Conservation (phyloP, 2,113 vertebrate species). For the Setophaga kirtlandii region DNA sequence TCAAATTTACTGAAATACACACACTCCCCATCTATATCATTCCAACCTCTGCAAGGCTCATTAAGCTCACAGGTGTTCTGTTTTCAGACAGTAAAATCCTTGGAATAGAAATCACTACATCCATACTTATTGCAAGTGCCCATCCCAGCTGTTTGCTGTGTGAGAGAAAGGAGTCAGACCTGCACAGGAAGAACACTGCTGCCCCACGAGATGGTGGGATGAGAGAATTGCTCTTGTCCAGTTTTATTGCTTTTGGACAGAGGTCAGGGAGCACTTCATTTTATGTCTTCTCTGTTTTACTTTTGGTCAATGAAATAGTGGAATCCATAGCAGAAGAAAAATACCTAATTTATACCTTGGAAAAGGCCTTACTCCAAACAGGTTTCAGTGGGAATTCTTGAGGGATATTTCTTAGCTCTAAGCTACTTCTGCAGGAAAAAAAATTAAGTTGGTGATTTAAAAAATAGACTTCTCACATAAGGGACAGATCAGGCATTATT, state of each 20-base stretch:
- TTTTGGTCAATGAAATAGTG: background rate
- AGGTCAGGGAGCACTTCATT: background rate
- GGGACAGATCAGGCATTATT: background rate
- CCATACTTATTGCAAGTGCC: background rate
- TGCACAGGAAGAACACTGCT: rapidly evolving
- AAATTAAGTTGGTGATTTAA: background rate
- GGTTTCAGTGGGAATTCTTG: background rate
- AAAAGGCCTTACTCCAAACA: conserved; percentile 4
- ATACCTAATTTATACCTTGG: background rate
- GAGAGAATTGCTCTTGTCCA: background rate
- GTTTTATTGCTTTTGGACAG: conserved; percentile 1
- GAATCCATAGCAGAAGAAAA: background rate
- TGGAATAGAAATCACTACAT: background rate
- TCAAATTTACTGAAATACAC: background rate
- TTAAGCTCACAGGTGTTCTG: background rate
- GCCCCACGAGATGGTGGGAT: background rate
- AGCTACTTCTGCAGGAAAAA: background rate
- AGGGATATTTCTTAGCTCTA: background rate
- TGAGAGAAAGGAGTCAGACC: background rate
- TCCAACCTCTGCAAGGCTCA: background rate
- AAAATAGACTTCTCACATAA: background rate
- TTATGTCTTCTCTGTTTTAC: background rate
- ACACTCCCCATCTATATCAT: background rate
- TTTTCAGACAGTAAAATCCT: background rate
- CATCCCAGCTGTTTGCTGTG: background rate